Evolutionary conservation across 2,113 vertebrate genomes (phyloP).

Genomic region (Tachycineta bicolor): DNA sequence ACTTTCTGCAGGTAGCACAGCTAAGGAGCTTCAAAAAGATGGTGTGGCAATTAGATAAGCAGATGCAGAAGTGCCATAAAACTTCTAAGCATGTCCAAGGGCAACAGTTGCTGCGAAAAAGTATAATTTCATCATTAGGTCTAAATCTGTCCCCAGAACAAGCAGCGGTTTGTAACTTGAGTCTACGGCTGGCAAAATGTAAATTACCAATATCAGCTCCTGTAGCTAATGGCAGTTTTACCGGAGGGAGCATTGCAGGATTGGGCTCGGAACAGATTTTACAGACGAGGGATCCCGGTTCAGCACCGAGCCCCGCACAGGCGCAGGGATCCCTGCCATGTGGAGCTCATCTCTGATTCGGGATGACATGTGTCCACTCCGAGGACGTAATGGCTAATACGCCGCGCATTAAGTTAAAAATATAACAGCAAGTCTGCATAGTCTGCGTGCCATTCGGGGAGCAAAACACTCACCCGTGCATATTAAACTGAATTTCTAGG

Average conservation of each 20-base stretch:
- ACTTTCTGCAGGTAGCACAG: slow-evolving; percentile 54
- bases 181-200: slow-evolving; percentile 39
- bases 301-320: background rate
- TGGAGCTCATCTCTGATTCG: slow-evolving; percentile 33
- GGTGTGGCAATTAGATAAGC: slow-evolving; percentile 34
- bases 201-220: slow-evolving; percentile 61
- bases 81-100: slow-evolving; percentile 66
- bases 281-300: slow-evolving; percentile 15
- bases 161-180: slow-evolving; percentile 10
- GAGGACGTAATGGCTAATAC: slow-evolving; percentile 41
- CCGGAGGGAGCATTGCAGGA: slow-evolving; percentile 28
- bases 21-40: slow-evolving; percentile 31
- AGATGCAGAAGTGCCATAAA: slow-evolving; percentile 64
- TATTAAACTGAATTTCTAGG: slow-evolving; percentile 45
- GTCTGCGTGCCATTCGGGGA: slow-evolving; percentile 28
- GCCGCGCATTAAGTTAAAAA: slow-evolving; percentile 48
- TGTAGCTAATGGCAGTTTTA: slow-evolving; percentile 59
- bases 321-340: slow-evolving; percentile 40
- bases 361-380: slow-evolving; percentile 53
- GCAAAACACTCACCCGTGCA: slow-evolving; percentile 33
- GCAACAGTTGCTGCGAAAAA: slow-evolving; percentile 52
- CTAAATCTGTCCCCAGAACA: slow-evolving; percentile 72
- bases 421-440: slow-evolving; percentile 42
- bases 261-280: slow-evolving; percentile 55
- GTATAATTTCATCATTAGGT: slow-evolving; percentile 72